Base-by-base conservation (phyloP, 2,113 vertebrate species). In the Ameiurus melas region DNA sequence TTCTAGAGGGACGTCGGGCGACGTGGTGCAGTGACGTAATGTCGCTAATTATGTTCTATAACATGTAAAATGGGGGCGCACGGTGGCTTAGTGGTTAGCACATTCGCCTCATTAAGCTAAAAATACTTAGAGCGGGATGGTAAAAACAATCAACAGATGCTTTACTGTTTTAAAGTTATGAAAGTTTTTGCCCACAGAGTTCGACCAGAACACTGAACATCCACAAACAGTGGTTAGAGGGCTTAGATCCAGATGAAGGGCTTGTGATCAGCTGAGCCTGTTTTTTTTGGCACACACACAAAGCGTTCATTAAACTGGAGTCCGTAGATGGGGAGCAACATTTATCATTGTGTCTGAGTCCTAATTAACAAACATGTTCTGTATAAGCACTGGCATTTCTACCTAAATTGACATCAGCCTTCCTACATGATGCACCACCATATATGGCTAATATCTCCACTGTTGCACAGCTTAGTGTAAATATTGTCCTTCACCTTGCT, bases 221-320 rank as follows among this genome's bases (percentile, higher is more conserved):
- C 1, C 85, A 64, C 27, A 36, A 70, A 70, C 25, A 47, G 5
- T 68, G 60, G 82, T 70, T 33, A 53, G 10, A 55, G 30, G 53
- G 70, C 30, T 85, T n/a, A 33, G 55, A 47, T 25, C 53, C 75
- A 36, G 36, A 53, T 53, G 75, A 47, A 83, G 55, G 12, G 64
- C 80, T 83, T 53, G 14, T 84, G 81, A 58, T 84, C 68, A 84
- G 57, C 58, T 51, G 68, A 81, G 62, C 27, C 55, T 62, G 39
- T 83, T 27, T 43, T 8, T 85, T 51, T 62, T 83, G 66, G 39
- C n/a, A 85, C 43, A 36, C n/a, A 14, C n/a, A 8, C 82, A 33
- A 53, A 84, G 20, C 57, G n/a, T 68, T 58, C 10, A 5, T 58
- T 78, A 83, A 47, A 51, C 19, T 33, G 16, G 66, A 55, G 53